Evolutionary conservation across 2,797 vertebrate species (phyloP), one percentile per base, ranked within the genome.

Genomic region (Melopsittacus undulatus): DNA sequence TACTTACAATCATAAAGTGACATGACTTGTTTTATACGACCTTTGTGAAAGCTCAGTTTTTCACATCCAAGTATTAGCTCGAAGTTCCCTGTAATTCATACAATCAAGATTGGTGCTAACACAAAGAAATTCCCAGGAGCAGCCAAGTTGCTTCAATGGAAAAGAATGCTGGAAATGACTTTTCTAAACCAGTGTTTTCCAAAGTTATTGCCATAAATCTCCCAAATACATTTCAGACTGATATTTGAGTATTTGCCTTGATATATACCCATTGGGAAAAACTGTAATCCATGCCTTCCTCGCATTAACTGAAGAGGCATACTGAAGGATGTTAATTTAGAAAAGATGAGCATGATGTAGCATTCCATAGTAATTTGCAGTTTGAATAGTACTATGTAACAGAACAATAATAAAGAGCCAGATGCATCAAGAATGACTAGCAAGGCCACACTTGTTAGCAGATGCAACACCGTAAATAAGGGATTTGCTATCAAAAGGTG

Each of bases 121-220:
- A 72, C 74, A n/a, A 78, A 46, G 73, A 91, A 95, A 88, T 73
- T 92, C 89, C 76, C 64, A 43, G 54, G 62, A 69, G 76, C 54
- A 68, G 46, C 54, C 59, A 91, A 88, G 20, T 34, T 62, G 23
- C 69, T 75, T 89, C 57, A 92, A 85, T 40, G 79, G 51, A 94
- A 94, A 84, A 85, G 68, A 90, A 73, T 87, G 62, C 54, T 93
- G 3, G 2, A 90, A 88, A 91, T 83, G 2, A 67, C 59, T 87
- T 86, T 66, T 94, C 52, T 81, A 92, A 91, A 69, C 20, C 69
- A 92, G 42, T 29, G 49, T 85, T 96, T 96, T 94, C 84, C 72
- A 45, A 88, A 91, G 69, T 38, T 54, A 78, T 88, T 0, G 0
- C 74, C 69, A 63, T 82, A 90, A 94, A 91, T 94, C 87, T 95